Conservation (phyloP, 2,888 invertebrate genomes). For the Neuroscelio doddi region DNA sequence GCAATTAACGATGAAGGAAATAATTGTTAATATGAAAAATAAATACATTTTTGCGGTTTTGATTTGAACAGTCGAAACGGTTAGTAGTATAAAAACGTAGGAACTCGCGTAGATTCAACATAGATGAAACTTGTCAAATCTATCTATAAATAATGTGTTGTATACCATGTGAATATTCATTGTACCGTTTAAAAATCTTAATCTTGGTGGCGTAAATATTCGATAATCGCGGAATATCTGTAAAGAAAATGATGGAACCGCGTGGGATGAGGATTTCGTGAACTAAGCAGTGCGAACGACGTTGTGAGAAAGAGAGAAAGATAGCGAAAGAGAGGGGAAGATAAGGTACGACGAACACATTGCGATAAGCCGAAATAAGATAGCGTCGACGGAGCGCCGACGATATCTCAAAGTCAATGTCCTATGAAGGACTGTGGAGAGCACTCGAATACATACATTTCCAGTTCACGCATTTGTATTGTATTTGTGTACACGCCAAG, state of each 20-base stretch:
- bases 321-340: conserved; percentile 46
- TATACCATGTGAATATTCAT: too few species aligned
- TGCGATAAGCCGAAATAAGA: conserved; percentile 69
- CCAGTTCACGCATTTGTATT: conserved; percentile 30
- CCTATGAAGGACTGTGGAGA: conserved; percentile 68
- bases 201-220: too few species aligned
- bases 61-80: too few species aligned
- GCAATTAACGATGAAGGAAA: too few species aligned
- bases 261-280: conserved; percentile 48
- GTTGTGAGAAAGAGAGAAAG: conserved; percentile 52
- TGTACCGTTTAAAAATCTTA: too few species aligned
- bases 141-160: too few species aligned
- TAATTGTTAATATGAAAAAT: too few species aligned
- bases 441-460: conserved; percentile 47
- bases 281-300: conserved; percentile 49
- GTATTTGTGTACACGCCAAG: conserved; percentile 19
- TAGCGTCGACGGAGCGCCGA: conserved; percentile 62
- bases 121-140: too few species aligned
- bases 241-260: conserved; percentile 21
- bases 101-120: too few species aligned
- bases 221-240: conserved; percentile 15
- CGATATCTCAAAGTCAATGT: conserved; percentile 72
- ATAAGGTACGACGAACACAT: conserved; percentile 65
- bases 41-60: too few species aligned
- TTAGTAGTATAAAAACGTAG: too few species aligned